Conservation (phyloP, 2,113 vertebrate species). For the Alces alces region DNA sequence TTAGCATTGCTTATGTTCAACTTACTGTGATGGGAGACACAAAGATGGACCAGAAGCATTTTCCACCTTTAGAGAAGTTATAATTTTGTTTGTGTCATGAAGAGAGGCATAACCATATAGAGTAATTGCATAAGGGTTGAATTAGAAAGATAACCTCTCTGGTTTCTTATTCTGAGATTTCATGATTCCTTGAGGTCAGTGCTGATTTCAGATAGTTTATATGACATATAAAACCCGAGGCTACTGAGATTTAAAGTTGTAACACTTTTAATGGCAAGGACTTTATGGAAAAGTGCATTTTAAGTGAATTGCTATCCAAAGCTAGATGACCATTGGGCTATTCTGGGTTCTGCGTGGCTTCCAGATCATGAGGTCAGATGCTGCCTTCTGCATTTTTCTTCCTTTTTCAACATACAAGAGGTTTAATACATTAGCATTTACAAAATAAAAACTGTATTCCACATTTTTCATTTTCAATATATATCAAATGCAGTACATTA, state of each 20-base stretch:
- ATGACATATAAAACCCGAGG: not conserved
- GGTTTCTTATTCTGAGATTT: not conserved
- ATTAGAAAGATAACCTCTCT: not conserved
- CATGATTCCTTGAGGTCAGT: not conserved
- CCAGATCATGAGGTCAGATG: not conserved
- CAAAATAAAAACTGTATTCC: slow-evolving; percentile 81
- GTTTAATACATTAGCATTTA: slow-evolving; percentile 95
- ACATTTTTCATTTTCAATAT: slow-evolving; percentile 83
- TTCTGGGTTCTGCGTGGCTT: not conserved
- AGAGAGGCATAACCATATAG: not conserved
- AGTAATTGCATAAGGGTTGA: not conserved
- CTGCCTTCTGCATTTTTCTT: not conserved
- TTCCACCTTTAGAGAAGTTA: not conserved
- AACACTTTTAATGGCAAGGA: not conserved
- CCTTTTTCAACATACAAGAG: slow-evolving; percentile 89
- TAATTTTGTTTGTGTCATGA: not conserved
- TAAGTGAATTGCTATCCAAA: not conserved
- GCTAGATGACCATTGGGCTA: no score
- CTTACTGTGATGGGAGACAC: slow-evolving; percentile 33
- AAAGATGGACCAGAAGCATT: slow-evolving; percentile 8
- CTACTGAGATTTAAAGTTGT: slow-evolving; percentile 2
- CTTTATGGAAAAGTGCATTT: not conserved
- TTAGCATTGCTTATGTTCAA: slow-evolving; percentile 43
- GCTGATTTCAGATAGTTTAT: not conserved
- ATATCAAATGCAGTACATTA: slow-evolving; percentile 95